A percentile compares a stretch with the other conserved stretches of the same genome.
These are phyloP conservation scores for Drosophila meridiana DNA, from an alignment of 2,888 invertebrate species.

Conservation along the genomic window DNA sequence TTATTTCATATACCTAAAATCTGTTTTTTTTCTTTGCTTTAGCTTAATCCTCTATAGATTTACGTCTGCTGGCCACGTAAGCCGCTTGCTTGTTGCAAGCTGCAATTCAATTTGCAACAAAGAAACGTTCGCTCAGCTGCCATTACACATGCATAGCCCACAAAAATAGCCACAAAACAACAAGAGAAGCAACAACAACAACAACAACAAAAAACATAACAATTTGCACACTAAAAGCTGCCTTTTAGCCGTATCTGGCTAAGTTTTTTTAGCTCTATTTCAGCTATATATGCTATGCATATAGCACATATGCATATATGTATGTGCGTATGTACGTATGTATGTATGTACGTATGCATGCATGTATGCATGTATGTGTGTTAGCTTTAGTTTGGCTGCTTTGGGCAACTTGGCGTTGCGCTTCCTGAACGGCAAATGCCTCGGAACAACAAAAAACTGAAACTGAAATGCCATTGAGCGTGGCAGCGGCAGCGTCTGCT, in stretches of 20 bases:
- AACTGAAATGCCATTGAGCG: slow-evolving; percentile 60
- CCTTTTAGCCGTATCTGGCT: slow-evolving; percentile 35
- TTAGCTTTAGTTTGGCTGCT: slow-evolving; percentile 53
- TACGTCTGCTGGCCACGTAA: slow-evolving; percentile 64
- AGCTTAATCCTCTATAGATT: slow-evolving; percentile 52
- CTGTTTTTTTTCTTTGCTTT: slow-evolving; percentile 5
- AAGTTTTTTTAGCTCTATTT: slow-evolving; percentile 15
- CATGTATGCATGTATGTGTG: slow-evolving; percentile 18
- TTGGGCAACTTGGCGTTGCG: slow-evolving; percentile 69
- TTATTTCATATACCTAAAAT: too few species aligned
- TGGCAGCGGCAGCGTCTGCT: slow-evolving; percentile 34
- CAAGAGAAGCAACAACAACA: slow-evolving; percentile 20
- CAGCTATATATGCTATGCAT: slow-evolving; percentile 18
- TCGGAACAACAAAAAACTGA: slow-evolving; percentile 70
- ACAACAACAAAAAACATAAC: slow-evolving; percentile 20
- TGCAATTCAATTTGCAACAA: slow-evolving; percentile 74
- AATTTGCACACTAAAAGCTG: slow-evolving; percentile 33
- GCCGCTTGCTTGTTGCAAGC: slow-evolving; percentile 41
- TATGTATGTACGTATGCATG: not conserved
- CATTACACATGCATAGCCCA: slow-evolving; percentile 59
- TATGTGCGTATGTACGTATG: not conserved
- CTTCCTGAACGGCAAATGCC: slow-evolving; percentile 78
- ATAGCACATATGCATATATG: slow-evolving; percentile 3
- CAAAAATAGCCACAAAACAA: slow-evolving; percentile 20
- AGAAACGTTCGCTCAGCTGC: slow-evolving; percentile 50